A percentile compares a stretch with the other conserved stretches of the same genome.
Evolutionary conservation across 2,113 vertebrate species (phyloP).

Genomic region (Oncorhynchus masou): DNA sequence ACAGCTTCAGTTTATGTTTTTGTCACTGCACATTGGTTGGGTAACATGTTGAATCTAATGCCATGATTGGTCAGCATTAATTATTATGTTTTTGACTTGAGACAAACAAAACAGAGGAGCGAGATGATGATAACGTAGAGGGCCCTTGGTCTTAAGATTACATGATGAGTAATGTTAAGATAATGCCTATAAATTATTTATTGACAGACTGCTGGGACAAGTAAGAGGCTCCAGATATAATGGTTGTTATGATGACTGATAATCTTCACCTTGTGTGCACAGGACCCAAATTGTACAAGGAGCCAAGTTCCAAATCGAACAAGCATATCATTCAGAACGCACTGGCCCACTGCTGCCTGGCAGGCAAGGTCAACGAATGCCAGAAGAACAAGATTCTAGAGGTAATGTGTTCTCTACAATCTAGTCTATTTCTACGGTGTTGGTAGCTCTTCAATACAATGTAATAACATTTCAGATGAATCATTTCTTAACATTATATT

Average conservation of each 20-base stretch:
- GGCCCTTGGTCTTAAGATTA: neutral
- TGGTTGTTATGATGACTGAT: conserved; percentile 44
- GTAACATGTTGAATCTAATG: too few species aligned
- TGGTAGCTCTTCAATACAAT: too few species aligned
- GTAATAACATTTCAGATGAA: too few species aligned
- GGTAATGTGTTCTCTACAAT: conserved; percentile 71
- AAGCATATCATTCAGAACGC: conserved; percentile 99
- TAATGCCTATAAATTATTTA: conserved; percentile 32
- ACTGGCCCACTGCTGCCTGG: conserved; percentile 93
- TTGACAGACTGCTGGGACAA: neutral
- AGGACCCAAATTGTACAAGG: conserved; percentile 98
- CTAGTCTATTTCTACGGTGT: too few species aligned
- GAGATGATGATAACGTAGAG: too few species aligned
- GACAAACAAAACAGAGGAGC: too few species aligned
- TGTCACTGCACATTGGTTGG: too few species aligned
- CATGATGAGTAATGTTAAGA: neutral
- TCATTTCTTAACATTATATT: too few species aligned
- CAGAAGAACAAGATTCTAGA: conserved; percentile 98
- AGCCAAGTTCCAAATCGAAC: conserved; percentile 98
- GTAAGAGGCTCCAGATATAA: neutral
- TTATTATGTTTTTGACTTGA: too few species aligned
- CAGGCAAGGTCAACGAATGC: conserved; percentile 97
- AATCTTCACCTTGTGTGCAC: neutral
- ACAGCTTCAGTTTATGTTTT: too few species aligned
- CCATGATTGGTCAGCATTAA: too few species aligned